Base-by-base conservation (phyloP, 2,888 invertebrate genomes). In the Heliconius erato region DNA sequence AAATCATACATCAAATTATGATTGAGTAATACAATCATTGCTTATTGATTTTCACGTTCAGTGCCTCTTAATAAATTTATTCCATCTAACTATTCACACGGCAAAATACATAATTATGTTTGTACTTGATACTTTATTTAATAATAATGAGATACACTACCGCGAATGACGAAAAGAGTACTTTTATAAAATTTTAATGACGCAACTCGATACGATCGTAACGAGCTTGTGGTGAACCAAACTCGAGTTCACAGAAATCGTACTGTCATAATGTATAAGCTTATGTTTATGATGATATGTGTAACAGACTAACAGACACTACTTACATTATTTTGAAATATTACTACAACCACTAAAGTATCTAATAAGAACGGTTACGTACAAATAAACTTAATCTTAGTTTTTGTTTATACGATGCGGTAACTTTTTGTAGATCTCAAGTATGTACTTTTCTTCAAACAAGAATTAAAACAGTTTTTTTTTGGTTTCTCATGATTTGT, bases 401-500 rank as follows among this genome's bases (percentile, higher is more conserved):
- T 76, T 35, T 82, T 59, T 79, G 67, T 78, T 81, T 83, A 67
- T 32, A 59, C 80, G 65, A 67, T 65, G 67, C 83, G 82, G 79
- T 59, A 77, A 83, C 82, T 84, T 82, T 83, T 83, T 81, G 84
- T 85, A 84, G 82, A 81, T 84, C 79, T 84, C 71, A 79, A 82
- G 71, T 72, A 44, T 76, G 81, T 83, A 81, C 71, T 83, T 82
- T 82, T 85, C 83, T 79, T 85, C 81, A 80, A 82, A 83, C 76
- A 80, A 83, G 85, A 83, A 82, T 84, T 83, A 83, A 85, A 85
- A 83, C 76, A 83, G 84, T 91, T 91, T 91, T 91, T 90, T 91
- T 91, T 88, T 89, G 88, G 90, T 91, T 94, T 95, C 95, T 93
- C 95, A 94, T 94, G 94, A 92, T 94, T 94, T 92, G 92, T 91